Conservation (phyloP, 1,140 invertebrate species). For the Brachionus koreanus region DNA sequence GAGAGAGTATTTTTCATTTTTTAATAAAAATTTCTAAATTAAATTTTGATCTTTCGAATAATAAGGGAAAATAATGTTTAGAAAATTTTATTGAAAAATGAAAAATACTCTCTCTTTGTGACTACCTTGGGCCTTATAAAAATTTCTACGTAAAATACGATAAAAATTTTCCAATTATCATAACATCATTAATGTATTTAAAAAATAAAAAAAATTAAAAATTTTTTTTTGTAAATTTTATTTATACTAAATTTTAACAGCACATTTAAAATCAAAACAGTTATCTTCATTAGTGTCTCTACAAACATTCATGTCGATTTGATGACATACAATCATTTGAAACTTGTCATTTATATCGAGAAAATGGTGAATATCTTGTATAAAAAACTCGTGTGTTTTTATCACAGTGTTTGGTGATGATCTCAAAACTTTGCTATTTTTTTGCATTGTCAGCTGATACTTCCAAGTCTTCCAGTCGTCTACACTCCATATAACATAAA, state of each 20-base stretch:
- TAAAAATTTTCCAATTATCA: too few species aligned
- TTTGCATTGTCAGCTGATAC: conserved; percentile 24
- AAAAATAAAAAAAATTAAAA: neutral
- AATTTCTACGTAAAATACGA: too few species aligned
- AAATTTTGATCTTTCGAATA: too few species aligned
- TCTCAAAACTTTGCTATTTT: conserved; percentile 9
- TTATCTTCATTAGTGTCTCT: conserved; percentile 21
- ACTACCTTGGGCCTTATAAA: too few species aligned
- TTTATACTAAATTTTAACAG: conserved; percentile 15
- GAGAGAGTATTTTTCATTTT: too few species aligned
- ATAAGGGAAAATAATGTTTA: too few species aligned
- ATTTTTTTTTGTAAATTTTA: neutral
- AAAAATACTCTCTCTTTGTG: too few species aligned
- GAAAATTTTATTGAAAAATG: too few species aligned
- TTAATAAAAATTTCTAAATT: too few species aligned
- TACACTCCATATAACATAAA: conserved; percentile 31
- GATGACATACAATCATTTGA: conserved; percentile 37
- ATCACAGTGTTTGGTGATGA: neutral
- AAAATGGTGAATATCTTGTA: neutral
- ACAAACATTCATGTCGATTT: conserved; percentile 6
- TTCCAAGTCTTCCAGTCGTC: conserved; percentile 39
- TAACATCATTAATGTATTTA: too few species aligned
- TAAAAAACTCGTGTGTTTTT: conserved; percentile 44
- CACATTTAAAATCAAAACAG: conserved; percentile 40
- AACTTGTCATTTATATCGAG: conserved; percentile 7